Evolutionary conservation across 2,888 invertebrate genomes (phyloP).

Genomic region (Hipparchia sbordonii): DNA sequence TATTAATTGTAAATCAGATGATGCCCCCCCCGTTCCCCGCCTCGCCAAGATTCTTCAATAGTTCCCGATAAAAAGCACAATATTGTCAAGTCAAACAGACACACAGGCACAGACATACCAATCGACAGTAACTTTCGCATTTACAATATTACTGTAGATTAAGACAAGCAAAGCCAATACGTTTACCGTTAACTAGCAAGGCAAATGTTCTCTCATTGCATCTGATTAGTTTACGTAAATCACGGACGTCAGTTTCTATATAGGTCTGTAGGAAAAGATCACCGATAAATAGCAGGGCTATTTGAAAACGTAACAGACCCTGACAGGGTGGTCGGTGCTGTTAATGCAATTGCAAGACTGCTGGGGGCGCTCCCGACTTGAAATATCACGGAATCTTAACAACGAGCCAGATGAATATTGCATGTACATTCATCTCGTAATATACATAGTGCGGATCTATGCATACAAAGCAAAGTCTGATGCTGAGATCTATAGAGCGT

Average conservation of each 20-base stretch:
- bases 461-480: constrained; percentile 21
- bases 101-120: no score
- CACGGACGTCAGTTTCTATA: constrained; percentile 30
- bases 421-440: constrained; percentile 36
- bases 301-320: constrained; percentile 53
- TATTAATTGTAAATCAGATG: no score
- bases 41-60: no score
- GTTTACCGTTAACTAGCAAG: constrained; percentile 11
- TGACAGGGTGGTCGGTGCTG: constrained; percentile 67
- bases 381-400: constrained; percentile 68
- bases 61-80: no score
- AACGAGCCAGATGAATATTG: constrained; percentile 57
- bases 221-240: constrained; percentile 33
- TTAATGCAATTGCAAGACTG: constrained; percentile 67
- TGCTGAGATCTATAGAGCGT: no score
- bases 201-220: constrained; percentile 25
- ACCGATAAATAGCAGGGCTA: constrained; percentile 56
- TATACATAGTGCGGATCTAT: constrained; percentile 26
- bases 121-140: no score
- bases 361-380: constrained; percentile 70
- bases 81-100: no score
- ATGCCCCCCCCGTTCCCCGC: no score
- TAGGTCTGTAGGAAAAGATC: constrained; percentile 48
- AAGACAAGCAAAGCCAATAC: not conserved
- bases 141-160: no score